These are phyloP conservation scores for Zygogramma bicolorata DNA, from an alignment of 2,888 invertebrate species.

Conservation along the genomic window DNA sequence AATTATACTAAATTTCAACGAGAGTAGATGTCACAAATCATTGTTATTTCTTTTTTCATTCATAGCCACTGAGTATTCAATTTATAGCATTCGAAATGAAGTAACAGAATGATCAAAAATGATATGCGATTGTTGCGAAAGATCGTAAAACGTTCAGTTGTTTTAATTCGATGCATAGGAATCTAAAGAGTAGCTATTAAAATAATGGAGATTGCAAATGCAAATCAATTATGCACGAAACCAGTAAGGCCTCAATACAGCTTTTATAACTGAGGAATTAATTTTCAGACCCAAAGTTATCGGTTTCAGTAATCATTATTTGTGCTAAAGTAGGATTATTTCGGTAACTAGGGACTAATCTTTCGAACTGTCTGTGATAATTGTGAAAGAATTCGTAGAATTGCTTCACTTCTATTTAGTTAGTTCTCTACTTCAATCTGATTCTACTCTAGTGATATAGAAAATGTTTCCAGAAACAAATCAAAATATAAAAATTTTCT, in stretches of 20 bases:
- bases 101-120: background rate
- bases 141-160: constrained; percentile 33
- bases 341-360: too few relatives aligned
- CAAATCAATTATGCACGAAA: constrained; percentile 17
- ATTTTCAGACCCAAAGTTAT: background rate
- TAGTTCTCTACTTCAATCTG: too few relatives aligned
- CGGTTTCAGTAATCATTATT: too few relatives aligned
- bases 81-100: constrained; percentile 1
- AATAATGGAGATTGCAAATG: background rate
- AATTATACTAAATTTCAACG: constrained; percentile 27
- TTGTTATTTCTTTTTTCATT: constrained; percentile 15
- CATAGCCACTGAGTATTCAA: background rate
- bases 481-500: too few relatives aligned
- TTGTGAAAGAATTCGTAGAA: too few relatives aligned
- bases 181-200: constrained; percentile 22
- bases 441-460: too few relatives aligned
- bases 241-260: background rate
- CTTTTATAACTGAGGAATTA: background rate
- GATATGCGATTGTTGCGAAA: constrained; percentile 11
- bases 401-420: too few relatives aligned
- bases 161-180: constrained; percentile 21
- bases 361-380: too few relatives aligned
- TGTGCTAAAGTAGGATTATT: too few relatives aligned
- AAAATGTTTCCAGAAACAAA: too few relatives aligned
- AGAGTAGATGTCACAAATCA: constrained; percentile 29